phyloP scores from a whole-genome alignment of 2,888 invertebrate species.

The Malachius bipustulatus region DNA sequence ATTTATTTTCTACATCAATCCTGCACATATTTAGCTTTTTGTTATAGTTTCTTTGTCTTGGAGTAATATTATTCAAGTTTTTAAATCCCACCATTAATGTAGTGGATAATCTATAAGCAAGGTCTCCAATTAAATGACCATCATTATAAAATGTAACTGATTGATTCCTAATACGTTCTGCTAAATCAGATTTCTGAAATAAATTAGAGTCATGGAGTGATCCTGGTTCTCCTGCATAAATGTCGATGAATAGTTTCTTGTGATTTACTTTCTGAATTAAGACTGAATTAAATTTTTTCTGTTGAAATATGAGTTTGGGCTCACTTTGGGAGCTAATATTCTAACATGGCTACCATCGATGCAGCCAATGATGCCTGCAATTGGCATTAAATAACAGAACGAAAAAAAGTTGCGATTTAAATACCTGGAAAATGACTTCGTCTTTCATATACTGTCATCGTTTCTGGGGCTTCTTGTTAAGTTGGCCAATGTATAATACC shows the following conservation, averaged over 20 bases:
- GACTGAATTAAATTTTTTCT: slow-evolving; percentile 17
- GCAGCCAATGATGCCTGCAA: too few relatives aligned
- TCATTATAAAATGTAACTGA: slow-evolving; percentile 8
- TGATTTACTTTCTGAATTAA: slow-evolving; percentile 17
- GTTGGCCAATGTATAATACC: too few relatives aligned
- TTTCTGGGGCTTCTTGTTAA: too few relatives aligned
- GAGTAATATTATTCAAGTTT: slow-evolving; percentile 9
- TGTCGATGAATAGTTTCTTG: slow-evolving; percentile 14
- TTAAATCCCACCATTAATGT: slow-evolving; percentile 15
- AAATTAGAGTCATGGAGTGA: slow-evolving; percentile 16
- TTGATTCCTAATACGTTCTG: slow-evolving; percentile 4
- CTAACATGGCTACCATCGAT: slow-evolving; percentile 18
- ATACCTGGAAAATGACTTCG: too few relatives aligned
- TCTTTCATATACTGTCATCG: too few relatives aligned
- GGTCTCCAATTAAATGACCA: slow-evolving; percentile 15
- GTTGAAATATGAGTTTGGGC: slow-evolving; percentile 18
- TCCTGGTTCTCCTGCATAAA: slow-evolving; percentile 18
- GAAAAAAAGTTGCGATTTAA: too few relatives aligned
- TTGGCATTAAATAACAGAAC: too few relatives aligned
- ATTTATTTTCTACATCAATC: slow-evolving; percentile 16
- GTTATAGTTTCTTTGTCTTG: slow-evolving; percentile 13
- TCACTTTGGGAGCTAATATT: slow-evolving; percentile 16
- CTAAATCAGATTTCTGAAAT: slow-evolving; percentile 13
- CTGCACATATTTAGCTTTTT: slow-evolving; percentile 11
- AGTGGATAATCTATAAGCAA: slow-evolving; percentile 14